Base-by-base conservation (phyloP, 2,888 invertebrate species). In the Heteromurus nitidus region DNA sequence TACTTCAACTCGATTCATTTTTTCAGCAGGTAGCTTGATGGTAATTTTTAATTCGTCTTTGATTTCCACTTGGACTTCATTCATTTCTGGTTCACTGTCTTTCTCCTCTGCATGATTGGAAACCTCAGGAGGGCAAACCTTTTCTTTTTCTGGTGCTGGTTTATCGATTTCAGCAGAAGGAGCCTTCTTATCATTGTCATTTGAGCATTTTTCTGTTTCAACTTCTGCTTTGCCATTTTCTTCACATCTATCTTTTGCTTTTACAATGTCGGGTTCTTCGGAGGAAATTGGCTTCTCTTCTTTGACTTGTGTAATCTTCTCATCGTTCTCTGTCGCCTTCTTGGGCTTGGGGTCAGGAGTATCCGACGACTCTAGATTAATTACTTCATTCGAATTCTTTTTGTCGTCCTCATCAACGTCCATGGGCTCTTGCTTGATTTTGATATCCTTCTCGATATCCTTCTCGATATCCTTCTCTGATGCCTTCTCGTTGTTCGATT, bases 11-110 rank as follows among this genome's bases (percentile, higher is more conserved):
- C 73, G 80, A 24, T 86, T 85, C 86, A 85, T 86, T 68, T 84
- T 83, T 53, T 85, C 86, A 11, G 84, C 80, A 18, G 85, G 84
- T n/a, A 87, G 82, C 65, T 86, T 87, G 26, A 87, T 86, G 2
- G 86, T 85, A 13, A 87, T 86, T 76, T 85, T 87, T 1, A 87
- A 67, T 64, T 87, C 87, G 44, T 85, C 85, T 53, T 83, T 87
- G 31, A 87, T 83, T 76, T 85, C 86, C 20, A 85, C 85, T 31
- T 82, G 69, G 64, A 86, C 86, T 79, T 86, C 87, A 44, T 88
- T 86, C 70, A 86, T 85, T 50, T 82, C 84, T 79, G 83, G 3
- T 53, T 55, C 55, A 55, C 22, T 22, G 5, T 7, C 9, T 50
- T 50, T 50, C n/a, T 50, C 50, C 50, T 13, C 7, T 50, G 13